Conservation (phyloP, 2,888 invertebrate species). For the Diogma glabrata region DNA sequence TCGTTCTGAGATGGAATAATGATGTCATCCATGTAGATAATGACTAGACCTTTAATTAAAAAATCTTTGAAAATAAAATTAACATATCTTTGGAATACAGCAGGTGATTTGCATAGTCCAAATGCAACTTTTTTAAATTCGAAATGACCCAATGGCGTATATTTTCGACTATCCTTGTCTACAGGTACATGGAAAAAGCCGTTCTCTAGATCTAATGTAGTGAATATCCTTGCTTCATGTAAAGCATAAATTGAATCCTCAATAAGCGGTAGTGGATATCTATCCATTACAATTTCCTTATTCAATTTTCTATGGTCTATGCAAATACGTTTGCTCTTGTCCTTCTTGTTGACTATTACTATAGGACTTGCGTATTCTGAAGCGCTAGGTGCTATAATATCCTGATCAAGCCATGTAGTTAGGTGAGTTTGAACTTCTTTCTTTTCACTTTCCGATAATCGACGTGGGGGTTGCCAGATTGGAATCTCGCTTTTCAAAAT, state of each 20-base stretch:
- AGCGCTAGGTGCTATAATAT: background rate
- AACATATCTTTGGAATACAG: background rate
- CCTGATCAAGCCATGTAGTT: background rate
- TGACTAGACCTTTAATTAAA: too few species aligned
- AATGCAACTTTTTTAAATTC: background rate
- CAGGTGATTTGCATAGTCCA: background rate
- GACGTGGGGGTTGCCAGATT: too few species aligned
- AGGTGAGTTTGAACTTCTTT: background rate
- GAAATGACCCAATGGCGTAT: background rate
- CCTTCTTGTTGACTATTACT: background rate
- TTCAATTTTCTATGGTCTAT: background rate
- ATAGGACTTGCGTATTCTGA: background rate
- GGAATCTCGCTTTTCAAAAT: too few species aligned
- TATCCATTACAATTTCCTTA: background rate
- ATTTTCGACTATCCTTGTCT: background rate
- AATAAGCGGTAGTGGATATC: background rate
- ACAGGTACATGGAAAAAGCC: background rate
- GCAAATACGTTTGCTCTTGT: background rate
- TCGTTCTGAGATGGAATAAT: constrained; percentile 13
- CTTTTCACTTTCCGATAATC: background rate
- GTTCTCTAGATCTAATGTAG: background rate
- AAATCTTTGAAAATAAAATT: too few species aligned
- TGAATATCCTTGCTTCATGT: background rate
- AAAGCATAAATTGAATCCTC: background rate
- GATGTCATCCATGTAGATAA: too few species aligned